These are phyloP conservation scores for Drosophila fungiperda DNA, from an alignment of 2,888 invertebrate species.

Conservation along the genomic window DNA sequence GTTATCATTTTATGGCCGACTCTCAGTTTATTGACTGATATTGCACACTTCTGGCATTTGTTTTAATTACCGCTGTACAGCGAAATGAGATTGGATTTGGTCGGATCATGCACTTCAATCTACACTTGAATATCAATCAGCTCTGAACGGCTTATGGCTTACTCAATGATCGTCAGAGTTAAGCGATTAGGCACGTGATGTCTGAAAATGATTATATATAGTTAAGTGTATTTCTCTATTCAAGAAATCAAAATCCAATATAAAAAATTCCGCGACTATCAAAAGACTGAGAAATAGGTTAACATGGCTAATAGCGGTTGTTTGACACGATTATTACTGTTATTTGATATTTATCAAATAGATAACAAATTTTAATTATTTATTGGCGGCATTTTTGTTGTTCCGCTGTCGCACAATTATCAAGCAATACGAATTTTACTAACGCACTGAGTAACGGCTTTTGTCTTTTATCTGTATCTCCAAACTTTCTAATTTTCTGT, in stretches of 20 bases:
- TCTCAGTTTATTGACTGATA: slow-evolving; percentile 63
- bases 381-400: slow-evolving; percentile 29
- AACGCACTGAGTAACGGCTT: slow-evolving; percentile 1
- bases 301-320: slow-evolving; percentile 45
- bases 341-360: slow-evolving; percentile 29
- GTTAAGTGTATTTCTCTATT: slow-evolving; percentile 36
- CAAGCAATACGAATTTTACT: slow-evolving; percentile 28
- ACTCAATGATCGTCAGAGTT: slow-evolving; percentile 22
- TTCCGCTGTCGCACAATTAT: slow-evolving; percentile 9
- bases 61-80: slow-evolving; percentile 31
- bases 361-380: slow-evolving; percentile 73
- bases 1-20: slow-evolving; percentile 20
- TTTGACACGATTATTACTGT: slow-evolving; percentile 6
- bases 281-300: slow-evolving; percentile 36
- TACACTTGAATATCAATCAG: slow-evolving; percentile 72
- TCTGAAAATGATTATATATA: slow-evolving; percentile 32
- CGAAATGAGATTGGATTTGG: slow-evolving; percentile 77
- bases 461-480: slow-evolving; percentile 4
- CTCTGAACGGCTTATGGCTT: slow-evolving; percentile 39
- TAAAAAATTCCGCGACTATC: slow-evolving; percentile 45
- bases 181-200: slow-evolving; percentile 33
- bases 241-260: background rate
- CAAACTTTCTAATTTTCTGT: background rate
- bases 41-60: slow-evolving; percentile 35
- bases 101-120: slow-evolving; percentile 63